Evolutionary conservation across 2,888 invertebrate genomes (phyloP).

Genomic region (Nomada ruficornis): DNA sequence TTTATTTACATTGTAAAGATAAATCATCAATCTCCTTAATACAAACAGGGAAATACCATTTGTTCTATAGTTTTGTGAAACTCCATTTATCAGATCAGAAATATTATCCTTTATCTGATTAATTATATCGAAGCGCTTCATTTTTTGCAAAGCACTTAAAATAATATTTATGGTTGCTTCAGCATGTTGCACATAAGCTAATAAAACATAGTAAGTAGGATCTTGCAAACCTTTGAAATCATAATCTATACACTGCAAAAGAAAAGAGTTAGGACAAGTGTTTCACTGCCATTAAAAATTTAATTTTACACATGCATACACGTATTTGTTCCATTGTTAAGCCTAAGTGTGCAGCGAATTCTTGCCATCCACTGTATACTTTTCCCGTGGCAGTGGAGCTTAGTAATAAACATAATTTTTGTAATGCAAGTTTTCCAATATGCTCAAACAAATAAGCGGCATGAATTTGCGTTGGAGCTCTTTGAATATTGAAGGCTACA

Average conservation of each 20-base stretch:
- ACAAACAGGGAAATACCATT: constrained; percentile 33
- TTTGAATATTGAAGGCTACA: constrained; percentile 64
- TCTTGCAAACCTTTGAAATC: constrained; percentile 85
- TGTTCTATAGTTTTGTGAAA: constrained; percentile 16
- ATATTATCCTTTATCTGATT: constrained; percentile 85
- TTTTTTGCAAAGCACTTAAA: constrained; percentile 84
- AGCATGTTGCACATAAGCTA: constrained; percentile 85
- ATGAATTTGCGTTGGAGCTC: constrained; percentile 73
- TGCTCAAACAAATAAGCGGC: constrained; percentile 77
- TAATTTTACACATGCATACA: constrained; percentile 57
- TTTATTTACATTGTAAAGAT: neutral
- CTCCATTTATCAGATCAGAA: constrained; percentile 47
- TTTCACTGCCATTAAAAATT: neutral
- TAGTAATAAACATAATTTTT: constrained; percentile 75
- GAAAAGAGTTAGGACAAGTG: too few relatives aligned
- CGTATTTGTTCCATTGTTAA: constrained; percentile 79
- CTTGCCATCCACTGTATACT: constrained; percentile 79
- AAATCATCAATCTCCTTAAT: neutral
- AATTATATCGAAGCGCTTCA: constrained; percentile 86
- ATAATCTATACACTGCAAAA: constrained; percentile 84
- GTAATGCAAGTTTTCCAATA: constrained; percentile 70
- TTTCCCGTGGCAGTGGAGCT: constrained; percentile 77
- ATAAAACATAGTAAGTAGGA: constrained; percentile 86
- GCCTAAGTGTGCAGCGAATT: constrained; percentile 77
- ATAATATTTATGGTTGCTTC: constrained; percentile 86